Conservation (phyloP, 2,797 vertebrate species). For the Clarias platycephalus region DNA sequence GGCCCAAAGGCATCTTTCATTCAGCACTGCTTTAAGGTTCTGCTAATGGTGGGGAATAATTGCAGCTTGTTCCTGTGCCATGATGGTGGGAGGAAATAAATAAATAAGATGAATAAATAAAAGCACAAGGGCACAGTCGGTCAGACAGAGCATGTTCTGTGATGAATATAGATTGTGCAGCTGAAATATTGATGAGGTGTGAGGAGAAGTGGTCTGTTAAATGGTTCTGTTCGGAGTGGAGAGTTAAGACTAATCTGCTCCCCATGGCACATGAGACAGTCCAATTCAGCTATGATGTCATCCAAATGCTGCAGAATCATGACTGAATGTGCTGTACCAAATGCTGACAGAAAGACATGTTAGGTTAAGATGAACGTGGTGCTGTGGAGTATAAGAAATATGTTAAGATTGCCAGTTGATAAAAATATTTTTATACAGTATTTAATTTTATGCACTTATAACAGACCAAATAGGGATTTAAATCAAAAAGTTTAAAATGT, state of each 20-base stretch:
- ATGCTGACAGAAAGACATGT: background rate
- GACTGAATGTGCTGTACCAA: background rate
- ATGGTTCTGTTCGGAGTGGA: conserved; percentile 52
- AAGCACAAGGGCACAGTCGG: conserved; percentile 71
- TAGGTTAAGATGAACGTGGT: background rate
- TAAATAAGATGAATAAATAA: conserved; percentile 83
- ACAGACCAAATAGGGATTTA: background rate
- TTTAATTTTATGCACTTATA: background rate
- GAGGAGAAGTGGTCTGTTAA: conserved; percentile 67
- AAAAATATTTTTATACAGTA: background rate
- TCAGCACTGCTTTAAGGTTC: conserved; percentile 76
- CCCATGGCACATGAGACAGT: conserved; percentile 37
- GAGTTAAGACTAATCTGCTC: conserved; percentile 44
- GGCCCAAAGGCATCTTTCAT: conserved; percentile 64
- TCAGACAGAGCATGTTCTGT: conserved; percentile 73
- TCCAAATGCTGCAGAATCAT: conserved; percentile 32
- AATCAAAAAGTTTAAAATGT: background rate
- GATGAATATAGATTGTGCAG: conserved; percentile 81
- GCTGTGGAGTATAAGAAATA: background rate
- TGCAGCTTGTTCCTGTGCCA: conserved; percentile 71
- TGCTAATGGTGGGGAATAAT: conserved; percentile 78
- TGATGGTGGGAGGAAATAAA: conserved; percentile 69
- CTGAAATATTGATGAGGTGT: conserved; percentile 80
- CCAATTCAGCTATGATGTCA: conserved; percentile 37
- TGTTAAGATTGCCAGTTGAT: background rate